These are phyloP conservation scores for Loris lydekkerianus DNA, from an alignment of 2,797 vertebrate genomes.

Conservation along the genomic window DNA sequence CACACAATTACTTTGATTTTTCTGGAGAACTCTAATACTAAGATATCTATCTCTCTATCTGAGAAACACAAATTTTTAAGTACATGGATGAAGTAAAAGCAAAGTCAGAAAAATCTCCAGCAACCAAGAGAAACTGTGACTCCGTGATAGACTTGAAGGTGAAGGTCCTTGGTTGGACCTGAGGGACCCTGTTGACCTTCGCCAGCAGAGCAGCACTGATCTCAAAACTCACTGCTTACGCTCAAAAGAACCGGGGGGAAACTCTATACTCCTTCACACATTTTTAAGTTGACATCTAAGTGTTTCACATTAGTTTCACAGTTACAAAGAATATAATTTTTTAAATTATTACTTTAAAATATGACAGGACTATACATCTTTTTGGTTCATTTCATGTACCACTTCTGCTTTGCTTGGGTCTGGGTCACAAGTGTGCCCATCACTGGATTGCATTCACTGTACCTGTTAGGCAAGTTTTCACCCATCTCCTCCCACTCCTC, in stretches of 20 bases:
- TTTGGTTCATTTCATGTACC: too few relatives aligned
- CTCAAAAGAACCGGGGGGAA: not conserved
- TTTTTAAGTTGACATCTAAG: not conserved
- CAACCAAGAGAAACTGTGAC: not conserved
- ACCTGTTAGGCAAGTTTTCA: too few relatives aligned
- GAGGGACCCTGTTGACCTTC: not conserved
- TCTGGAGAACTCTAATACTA: not conserved
- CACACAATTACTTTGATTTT: not conserved
- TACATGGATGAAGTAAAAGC: not conserved
- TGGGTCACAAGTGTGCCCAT: too few relatives aligned
- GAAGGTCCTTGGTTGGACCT: not conserved
- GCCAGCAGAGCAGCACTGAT: not conserved
- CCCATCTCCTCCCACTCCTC: too few relatives aligned
- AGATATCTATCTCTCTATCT: not conserved
- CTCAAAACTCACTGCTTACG: not conserved
- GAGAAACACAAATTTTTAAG: not conserved
- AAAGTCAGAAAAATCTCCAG: conserved; percentile 17
- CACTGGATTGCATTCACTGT: too few relatives aligned
- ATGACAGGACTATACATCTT: too few relatives aligned
- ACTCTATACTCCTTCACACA: not conserved
- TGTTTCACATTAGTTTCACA: not conserved
- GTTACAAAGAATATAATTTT: not conserved
- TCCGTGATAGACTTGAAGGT: not conserved
- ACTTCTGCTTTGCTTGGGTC: too few relatives aligned
- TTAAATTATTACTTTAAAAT: too few relatives aligned